Percentiles rank a stretch among this genome's conserved stretches.
Evolutionary conservation across 2,113 vertebrate genomes (phyloP).

Genomic region (Alexandromys fortis): DNA sequence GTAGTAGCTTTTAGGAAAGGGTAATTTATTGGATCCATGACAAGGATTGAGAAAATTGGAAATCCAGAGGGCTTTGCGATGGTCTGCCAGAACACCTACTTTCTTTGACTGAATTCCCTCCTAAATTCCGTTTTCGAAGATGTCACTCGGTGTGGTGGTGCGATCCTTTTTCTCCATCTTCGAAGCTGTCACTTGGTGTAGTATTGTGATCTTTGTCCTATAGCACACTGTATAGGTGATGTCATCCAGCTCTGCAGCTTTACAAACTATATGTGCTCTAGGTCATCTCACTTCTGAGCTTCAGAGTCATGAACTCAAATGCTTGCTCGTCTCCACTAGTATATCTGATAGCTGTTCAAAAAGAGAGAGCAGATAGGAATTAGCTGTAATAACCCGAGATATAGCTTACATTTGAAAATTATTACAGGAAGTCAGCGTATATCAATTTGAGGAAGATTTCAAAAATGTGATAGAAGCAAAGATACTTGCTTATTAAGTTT

Average conservation of each 20-base stretch:
- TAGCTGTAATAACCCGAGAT: not conserved
- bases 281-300: slow-evolving; percentile 34
- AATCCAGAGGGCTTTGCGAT: slow-evolving; percentile 1
- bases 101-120: slow-evolving; percentile 40
- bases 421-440: not conserved
- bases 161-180: slow-evolving; percentile 23
- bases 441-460: slow-evolving; percentile 53
- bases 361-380: not conserved
- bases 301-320: slow-evolving; percentile 35
- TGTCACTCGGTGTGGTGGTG: not conserved
- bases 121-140: not conserved
- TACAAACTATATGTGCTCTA: slow-evolving; percentile 33
- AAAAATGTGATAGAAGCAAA: slow-evolving; percentile 30
- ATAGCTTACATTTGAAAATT: slow-evolving; percentile 3
- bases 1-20: not conserved
- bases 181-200: not conserved
- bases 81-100: not conserved
- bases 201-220: not conserved
- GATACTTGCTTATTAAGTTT: slow-evolving; percentile 36
- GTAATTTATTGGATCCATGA: not conserved
- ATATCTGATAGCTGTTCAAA: slow-evolving; percentile 38
- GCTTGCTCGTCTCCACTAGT: slow-evolving; percentile 19
- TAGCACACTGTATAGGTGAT: slow-evolving; percentile 19
- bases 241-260: slow-evolving; percentile 34
- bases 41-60: slow-evolving; percentile 8